Base-by-base conservation (phyloP, 2,113 vertebrate genomes). In the Lucifuga dentata region DNA sequence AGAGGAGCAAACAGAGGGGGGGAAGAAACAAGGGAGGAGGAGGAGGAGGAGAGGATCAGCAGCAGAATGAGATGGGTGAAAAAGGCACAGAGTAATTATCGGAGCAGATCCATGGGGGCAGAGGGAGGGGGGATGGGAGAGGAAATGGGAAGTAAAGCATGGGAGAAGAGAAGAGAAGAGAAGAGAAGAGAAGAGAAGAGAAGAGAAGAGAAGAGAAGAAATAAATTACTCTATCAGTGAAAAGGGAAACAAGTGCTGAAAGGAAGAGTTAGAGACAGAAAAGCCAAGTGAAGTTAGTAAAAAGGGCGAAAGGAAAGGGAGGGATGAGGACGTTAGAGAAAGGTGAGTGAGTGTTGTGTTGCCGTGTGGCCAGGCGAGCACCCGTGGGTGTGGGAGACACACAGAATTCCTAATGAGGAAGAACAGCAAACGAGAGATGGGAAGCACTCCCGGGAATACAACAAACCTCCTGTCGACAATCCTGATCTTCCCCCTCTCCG, bases 361-460 rank as follows among this genome's bases (percentile, higher is more conserved):
- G 60, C 81, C n/a, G 32, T 48, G 60, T 77, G 73, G 76, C 58
- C 11, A 2, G 29, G 26, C 52, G 21, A 53, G 39, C 58, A 71
- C 53, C 8, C 19, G 24, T 76, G 69, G 63, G 49, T 75, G 39
- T 38, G 13, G 38, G 57, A 64, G 78, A 58, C 57, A 70, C 56
- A 57, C 69, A 77, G 85, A 88, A 87, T 88, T 66, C 65, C 65
- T 86, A 89, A 92, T 85, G 68, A 90, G 75, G 23, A 53, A 50
- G 26, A 82, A 49, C 73, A 43, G 78, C 77, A 69, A 86, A 84
- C 59, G 72, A 73, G 64, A 78, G 35, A 23, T 23, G 17, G 26
- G 36, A 23, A 56, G 3, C 11, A 55, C 80, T 71, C 79, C 21
- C 4, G 35, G 84, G 72, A 86, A 86, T 43, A 29, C 52, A 50